These are phyloP conservation scores for Dicrurus megarhynchus DNA, from an alignment of 2,113 vertebrate genomes.

Conservation along the genomic window DNA sequence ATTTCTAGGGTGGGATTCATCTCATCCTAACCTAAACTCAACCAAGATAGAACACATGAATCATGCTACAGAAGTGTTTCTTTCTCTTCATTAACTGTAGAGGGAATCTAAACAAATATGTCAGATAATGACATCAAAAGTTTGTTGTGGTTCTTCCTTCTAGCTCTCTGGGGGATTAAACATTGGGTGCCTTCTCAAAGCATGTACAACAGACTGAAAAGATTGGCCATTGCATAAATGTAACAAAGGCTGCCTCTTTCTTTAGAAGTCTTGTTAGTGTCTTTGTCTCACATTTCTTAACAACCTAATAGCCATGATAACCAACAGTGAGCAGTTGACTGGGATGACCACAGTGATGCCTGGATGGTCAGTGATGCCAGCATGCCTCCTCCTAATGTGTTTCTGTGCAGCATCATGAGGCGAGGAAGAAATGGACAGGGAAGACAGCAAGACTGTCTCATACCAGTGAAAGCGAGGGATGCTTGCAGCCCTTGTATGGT, in stretches of 20 bases:
- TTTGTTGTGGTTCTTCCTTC: not conserved
- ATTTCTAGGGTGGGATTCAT: not conserved
- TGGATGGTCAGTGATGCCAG: rapidly evolving
- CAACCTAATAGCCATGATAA: not conserved
- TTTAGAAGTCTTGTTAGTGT: not conserved
- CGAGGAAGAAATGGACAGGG: not conserved
- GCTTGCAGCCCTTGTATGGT: not conserved
- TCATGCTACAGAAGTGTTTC: not conserved
- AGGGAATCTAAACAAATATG: not conserved
- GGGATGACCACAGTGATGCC: not conserved
- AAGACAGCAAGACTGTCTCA: not conserved
- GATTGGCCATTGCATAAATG: not conserved
- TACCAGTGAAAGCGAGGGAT: not conserved
- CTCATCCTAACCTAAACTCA: not conserved
- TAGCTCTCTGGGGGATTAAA: not conserved
- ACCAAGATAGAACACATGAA: not conserved
- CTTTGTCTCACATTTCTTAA: not conserved
- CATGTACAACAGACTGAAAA: not conserved
- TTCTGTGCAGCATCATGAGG: not conserved
- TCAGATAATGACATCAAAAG: not conserved
- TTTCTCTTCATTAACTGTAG: not conserved
- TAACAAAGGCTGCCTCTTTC: not conserved
- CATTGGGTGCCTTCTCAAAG: not conserved
- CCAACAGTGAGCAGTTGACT: not conserved
- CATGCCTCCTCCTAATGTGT: not conserved